Evolutionary conservation across 2,113 vertebrate genomes (phyloP).

Genomic region (Nanorana parkeri): DNA sequence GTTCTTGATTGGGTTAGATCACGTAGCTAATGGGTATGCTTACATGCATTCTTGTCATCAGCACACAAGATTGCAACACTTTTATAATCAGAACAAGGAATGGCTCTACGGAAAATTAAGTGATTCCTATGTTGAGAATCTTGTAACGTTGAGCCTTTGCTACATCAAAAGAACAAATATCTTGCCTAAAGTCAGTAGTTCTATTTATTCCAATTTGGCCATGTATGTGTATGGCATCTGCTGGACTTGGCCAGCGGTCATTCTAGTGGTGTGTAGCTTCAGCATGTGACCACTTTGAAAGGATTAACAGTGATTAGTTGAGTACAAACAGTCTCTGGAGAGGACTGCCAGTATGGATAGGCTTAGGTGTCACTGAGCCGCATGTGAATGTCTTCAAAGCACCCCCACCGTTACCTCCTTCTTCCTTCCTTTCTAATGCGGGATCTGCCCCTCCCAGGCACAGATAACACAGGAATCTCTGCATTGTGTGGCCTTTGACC

Average conservation of each 20-base stretch:
- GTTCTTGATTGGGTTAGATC: no score
- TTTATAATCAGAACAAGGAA: no score
- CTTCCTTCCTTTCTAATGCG: conserved; percentile 32
- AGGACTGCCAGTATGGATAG: neutral
- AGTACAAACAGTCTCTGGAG: neutral
- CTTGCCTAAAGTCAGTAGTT: no score
- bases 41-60: no score
- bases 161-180: no score
- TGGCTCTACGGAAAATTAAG: no score
- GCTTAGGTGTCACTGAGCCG: neutral
- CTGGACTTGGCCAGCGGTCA: neutral
- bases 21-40: no score
- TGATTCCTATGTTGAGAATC: no score
- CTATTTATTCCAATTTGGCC: no score
- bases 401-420: neutral
- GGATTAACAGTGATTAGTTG: neutral
- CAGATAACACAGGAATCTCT: conserved; percentile 46
- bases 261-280: neutral
- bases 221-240: no score
- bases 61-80: no score
- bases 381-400: neutral
- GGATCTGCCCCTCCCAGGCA: conserved; percentile 25
- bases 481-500: conserved; percentile 52
- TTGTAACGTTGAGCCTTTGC: no score
- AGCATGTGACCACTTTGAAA: neutral